Conservation (phyloP, 2,113 vertebrate species). For the Myotis lucifugus region DNA sequence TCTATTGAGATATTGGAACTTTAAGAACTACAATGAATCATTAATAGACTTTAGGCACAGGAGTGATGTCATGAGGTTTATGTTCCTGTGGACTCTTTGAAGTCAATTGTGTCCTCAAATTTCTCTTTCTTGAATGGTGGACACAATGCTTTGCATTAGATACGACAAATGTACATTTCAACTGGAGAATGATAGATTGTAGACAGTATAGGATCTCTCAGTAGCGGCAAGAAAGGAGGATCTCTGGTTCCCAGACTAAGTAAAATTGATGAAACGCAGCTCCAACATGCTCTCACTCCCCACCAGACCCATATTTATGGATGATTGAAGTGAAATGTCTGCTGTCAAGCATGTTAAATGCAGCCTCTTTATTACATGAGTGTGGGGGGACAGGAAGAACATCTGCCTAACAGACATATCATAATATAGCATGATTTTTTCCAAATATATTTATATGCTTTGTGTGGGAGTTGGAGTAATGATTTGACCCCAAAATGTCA, state of each 20-base stretch:
- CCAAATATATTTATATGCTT: slow-evolving; percentile 61
- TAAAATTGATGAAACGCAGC: slow-evolving; percentile 27
- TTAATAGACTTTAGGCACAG: not conserved
- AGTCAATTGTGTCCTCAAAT: not conserved
- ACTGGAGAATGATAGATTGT: not conserved
- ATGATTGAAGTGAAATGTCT: slow-evolving; percentile 35
- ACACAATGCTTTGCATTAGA: not conserved
- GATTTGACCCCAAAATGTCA: slow-evolving; percentile 55
- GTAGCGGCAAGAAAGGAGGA: not conserved
- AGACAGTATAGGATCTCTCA: slow-evolving; percentile 1
- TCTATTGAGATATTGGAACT: not conserved
- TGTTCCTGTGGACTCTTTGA: not conserved
- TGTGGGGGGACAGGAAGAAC: not conserved
- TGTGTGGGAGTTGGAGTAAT: slow-evolving; percentile 36
- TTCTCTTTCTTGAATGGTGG: not conserved
- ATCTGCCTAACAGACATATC: slow-evolving; percentile 57
- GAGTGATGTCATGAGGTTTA: not conserved
- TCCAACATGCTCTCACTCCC: not conserved
- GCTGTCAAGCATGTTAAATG: slow-evolving; percentile 20
- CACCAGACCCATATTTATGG: slow-evolving; percentile 6
- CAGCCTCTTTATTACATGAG: not conserved
- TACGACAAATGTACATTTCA: slow-evolving; percentile 29
- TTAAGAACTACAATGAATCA: not conserved
- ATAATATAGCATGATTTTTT: slow-evolving; percentile 39
- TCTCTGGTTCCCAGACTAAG: slow-evolving; percentile 40